Conservation (phyloP, 1,140 invertebrate species). For the Neodiprion virginianus region DNA sequence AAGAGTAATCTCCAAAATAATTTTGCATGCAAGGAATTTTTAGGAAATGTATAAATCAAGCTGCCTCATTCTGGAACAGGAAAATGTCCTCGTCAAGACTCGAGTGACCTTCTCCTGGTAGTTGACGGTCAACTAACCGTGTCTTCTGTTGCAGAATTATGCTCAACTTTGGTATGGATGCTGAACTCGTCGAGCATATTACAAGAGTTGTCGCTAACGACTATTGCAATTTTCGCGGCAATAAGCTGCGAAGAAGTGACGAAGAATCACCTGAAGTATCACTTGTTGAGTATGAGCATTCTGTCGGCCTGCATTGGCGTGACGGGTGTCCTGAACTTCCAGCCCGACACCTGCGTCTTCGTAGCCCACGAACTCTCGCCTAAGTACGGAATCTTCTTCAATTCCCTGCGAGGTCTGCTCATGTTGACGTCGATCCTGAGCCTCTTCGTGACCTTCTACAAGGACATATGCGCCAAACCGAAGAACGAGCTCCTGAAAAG, state of each 20-base stretch:
- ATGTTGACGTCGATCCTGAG: conserved; percentile 43
- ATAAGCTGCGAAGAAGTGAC: conserved; percentile 56
- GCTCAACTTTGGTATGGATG: conserved; percentile 62
- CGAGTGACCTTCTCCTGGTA: conserved; percentile 38
- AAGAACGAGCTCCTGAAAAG: conserved; percentile 53
- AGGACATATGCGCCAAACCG: conserved; percentile 45
- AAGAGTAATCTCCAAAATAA: too few species aligned
- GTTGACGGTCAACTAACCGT: conserved; percentile 42
- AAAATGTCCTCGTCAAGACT: conserved; percentile 10
- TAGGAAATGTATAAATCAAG: too few species aligned
- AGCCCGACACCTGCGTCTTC: conserved; percentile 57
- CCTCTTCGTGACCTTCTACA: conserved; percentile 41
- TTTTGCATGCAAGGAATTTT: too few species aligned
- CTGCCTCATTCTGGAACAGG: too few species aligned
- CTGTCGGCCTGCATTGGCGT: conserved; percentile 61
- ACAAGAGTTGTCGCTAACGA: conserved; percentile 63
- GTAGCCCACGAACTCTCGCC: conserved; percentile 59
- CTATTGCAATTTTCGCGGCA: conserved; percentile 62
- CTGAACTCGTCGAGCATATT: conserved; percentile 63
- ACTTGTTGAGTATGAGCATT: conserved; percentile 62
- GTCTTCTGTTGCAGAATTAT: conserved; percentile 48
- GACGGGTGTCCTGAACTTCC: conserved; percentile 56
- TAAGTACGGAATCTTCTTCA: conserved; percentile 62
- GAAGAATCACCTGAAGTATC: conserved; percentile 65
- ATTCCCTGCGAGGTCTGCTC: conserved; percentile 57